These are phyloP conservation scores for Aleiodes sp. DNA, from an alignment of 1,140 invertebrate species.

Conservation along the genomic window DNA sequence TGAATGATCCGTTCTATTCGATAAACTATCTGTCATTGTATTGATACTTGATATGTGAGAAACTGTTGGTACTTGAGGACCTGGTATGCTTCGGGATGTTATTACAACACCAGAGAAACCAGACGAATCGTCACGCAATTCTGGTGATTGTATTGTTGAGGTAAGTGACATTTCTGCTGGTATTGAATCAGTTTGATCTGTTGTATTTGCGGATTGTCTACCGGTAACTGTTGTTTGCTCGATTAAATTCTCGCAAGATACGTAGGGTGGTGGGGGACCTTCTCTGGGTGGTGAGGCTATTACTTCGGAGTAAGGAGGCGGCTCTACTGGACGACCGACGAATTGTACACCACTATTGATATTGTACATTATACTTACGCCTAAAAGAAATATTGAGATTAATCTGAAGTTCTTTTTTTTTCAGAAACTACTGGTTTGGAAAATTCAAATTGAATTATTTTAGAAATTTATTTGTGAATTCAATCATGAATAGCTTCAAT, in stretches of 20 bases:
- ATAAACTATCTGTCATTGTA: background rate
- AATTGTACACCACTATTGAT: constrained; percentile 64
- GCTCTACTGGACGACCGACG: constrained; percentile 59
- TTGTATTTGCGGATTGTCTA: background rate
- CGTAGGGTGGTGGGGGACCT: constrained; percentile 69
- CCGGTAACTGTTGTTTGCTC: constrained; percentile 19
- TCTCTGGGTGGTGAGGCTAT: constrained; percentile 62
- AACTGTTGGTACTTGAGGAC: constrained; percentile 25
- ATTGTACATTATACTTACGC: constrained; percentile 59
- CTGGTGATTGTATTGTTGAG: background rate
- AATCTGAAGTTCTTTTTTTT: background rate
- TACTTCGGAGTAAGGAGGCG: constrained; percentile 70
- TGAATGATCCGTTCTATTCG: background rate
- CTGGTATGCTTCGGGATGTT: constrained; percentile 9
- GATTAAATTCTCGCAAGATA: constrained; percentile 63
- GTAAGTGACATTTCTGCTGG: background rate
- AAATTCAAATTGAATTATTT: too few relatives aligned
- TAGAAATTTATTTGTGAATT: too few relatives aligned
- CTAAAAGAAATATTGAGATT: too few relatives aligned
- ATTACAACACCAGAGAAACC: background rate
- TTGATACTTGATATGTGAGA: background rate
- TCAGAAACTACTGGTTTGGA: too few relatives aligned
- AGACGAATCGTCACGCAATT: background rate
- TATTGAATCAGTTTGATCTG: background rate
- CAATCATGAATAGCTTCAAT: too few relatives aligned